phyloP scores from a whole-genome alignment of 2,113 vertebrate species.

The Piaya cayana region DNA sequence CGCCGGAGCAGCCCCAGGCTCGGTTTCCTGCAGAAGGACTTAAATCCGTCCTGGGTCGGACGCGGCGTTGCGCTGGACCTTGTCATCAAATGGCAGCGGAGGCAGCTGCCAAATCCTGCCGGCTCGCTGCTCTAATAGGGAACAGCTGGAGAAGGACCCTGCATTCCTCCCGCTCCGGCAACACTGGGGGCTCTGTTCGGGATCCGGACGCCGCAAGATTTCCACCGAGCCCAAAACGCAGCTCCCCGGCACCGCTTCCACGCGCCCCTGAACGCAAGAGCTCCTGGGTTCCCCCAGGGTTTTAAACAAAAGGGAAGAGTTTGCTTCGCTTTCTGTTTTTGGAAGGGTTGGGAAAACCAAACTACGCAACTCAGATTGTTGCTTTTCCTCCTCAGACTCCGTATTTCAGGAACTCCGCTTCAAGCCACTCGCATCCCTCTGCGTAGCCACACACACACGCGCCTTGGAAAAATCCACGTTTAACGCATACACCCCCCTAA shows the following conservation, averaged over 20 bases:
- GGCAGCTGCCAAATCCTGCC: conserved; percentile 69
- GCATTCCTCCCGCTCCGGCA: conserved; percentile 71
- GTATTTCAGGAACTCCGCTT: neutral
- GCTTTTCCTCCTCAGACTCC: rapidly evolving
- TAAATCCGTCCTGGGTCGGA: neutral
- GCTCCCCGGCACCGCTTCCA: neutral
- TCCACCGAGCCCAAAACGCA: conserved; percentile 29
- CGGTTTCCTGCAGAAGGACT: conserved; percentile 27
- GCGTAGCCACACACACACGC: no score
- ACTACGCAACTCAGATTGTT: neutral
- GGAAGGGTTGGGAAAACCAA: neutral
- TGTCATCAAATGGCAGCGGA: conserved; percentile 70
- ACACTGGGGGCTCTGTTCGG: conserved; percentile 76
- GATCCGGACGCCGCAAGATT: conserved; percentile 54
- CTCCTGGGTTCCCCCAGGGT: neutral
- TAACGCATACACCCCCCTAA: neutral
- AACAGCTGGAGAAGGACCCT: conserved; percentile 78
- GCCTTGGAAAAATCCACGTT: rapidly evolving
- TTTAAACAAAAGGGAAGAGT: neutral
- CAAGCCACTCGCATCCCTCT: neutral
- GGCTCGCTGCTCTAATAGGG: conserved; percentile 68
- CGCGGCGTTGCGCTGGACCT: conserved; percentile 42
- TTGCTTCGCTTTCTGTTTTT: neutral
- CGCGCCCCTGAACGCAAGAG: rapidly evolving
- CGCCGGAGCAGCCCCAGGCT: neutral